These are phyloP conservation scores for Zosterops pallidus DNA, from an alignment of 2,113 vertebrate species.

Conservation along the genomic window DNA sequence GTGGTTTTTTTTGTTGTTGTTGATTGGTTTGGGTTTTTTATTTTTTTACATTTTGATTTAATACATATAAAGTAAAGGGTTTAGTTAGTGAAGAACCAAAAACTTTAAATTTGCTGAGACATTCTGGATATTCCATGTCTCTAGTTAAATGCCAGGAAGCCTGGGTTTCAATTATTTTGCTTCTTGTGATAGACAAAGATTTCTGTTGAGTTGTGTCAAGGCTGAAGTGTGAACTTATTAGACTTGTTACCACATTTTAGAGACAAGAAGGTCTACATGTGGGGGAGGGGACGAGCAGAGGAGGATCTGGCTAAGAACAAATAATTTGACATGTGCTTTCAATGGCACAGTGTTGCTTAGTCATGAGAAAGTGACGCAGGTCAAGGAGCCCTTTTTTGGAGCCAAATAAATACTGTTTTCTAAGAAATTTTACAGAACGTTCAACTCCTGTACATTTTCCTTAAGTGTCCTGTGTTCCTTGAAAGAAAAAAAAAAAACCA, in stretches of 20 bases:
- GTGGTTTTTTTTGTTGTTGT: not conserved
- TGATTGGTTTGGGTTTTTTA: rapidly evolving
- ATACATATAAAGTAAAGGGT: not conserved
- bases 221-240: not conserved
- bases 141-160: not conserved
- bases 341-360: not conserved
- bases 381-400: not conserved
- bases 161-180: not conserved
- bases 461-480: not conserved
- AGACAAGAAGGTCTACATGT: not conserved
- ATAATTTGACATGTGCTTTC: not conserved
- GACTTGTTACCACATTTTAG: not conserved
- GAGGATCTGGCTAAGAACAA: not conserved
- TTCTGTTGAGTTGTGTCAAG: not conserved
- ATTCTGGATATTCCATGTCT: not conserved
- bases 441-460: not conserved
- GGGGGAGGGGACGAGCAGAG: not conserved
- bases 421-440: not conserved
- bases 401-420: not conserved
- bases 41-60: not conserved
- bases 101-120: not conserved
- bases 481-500: not conserved
- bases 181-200: not conserved
- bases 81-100: not conserved
- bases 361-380: not conserved